Conservation (phyloP, 2,797 vertebrate species). For the Lemur catta region DNA sequence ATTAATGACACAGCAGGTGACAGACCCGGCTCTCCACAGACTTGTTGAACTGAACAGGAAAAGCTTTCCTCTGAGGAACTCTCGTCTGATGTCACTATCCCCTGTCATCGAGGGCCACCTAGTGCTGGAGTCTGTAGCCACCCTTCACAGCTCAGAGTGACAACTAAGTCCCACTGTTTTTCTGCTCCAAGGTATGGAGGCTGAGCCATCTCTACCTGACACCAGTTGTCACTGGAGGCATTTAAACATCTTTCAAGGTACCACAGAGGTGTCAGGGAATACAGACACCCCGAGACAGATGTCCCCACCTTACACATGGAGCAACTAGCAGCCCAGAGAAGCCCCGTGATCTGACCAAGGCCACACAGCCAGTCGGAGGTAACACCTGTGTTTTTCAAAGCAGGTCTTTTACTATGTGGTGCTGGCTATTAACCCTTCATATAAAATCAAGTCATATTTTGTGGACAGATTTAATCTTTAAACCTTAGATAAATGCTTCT, state of each 20-base stretch:
- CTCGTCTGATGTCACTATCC: not conserved
- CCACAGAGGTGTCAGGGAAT: not conserved
- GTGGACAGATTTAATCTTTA: not conserved
- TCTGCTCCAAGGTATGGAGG: not conserved
- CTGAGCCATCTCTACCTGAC: not conserved
- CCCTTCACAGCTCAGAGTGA: not conserved
- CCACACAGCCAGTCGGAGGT: not conserved
- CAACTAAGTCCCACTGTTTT: not conserved
- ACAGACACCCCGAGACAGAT: not conserved
- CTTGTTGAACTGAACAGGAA: not conserved
- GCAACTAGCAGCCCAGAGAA: not conserved
- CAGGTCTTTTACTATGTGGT: not conserved
- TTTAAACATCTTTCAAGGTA: not conserved
- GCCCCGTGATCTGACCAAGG: not conserved
- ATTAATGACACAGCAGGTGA: not conserved
- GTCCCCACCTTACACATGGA: not conserved
- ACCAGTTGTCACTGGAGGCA: not conserved
- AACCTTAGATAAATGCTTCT: not conserved
- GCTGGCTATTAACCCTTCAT: not conserved
- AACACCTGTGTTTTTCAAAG: not conserved
- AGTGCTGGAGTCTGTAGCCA: not conserved
- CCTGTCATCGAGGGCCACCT: not conserved
- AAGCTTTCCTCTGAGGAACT: not conserved
- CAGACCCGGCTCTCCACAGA: not conserved
- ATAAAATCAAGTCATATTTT: not conserved